These are phyloP conservation scores for Botia kubotai DNA, from an alignment of 2,797 vertebrate genomes.

Conservation along the genomic window DNA sequence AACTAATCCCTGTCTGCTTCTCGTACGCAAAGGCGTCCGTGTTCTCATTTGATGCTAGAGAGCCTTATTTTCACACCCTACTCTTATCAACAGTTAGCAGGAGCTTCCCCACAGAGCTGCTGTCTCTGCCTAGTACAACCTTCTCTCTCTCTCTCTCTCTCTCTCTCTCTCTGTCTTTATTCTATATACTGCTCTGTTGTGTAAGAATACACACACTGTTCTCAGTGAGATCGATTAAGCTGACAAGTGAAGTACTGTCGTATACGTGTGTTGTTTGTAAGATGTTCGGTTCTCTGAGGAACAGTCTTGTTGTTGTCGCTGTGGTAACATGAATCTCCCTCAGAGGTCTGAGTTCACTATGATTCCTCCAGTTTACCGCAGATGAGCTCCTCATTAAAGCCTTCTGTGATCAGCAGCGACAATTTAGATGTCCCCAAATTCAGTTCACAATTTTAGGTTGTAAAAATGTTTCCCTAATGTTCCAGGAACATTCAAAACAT, in stretches of 20 bases:
- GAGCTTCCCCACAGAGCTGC: constrained; percentile 72
- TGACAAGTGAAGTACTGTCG: constrained; percentile 34
- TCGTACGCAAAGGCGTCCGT: constrained; percentile 39
- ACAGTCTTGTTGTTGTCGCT: constrained; percentile 55
- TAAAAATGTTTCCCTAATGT: too few relatives aligned
- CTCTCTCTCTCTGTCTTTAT: constrained; percentile 40
- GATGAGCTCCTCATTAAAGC: constrained; percentile 44
- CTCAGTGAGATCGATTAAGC: constrained; percentile 37
- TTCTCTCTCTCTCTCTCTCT: constrained; percentile 7
- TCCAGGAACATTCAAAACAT: too few relatives aligned
- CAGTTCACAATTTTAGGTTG: too few relatives aligned
- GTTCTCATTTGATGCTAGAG: constrained; percentile 67
- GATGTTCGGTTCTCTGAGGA: constrained; percentile 40
- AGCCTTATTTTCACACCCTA: constrained; percentile 68
- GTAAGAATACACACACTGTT: constrained; percentile 23
- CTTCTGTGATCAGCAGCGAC: neutral
- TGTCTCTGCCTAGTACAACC: constrained; percentile 53
- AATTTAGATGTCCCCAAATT: neutral
- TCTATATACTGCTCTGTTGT: constrained; percentile 14
- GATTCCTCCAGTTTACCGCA: constrained; percentile 36
- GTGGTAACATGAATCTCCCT: constrained; percentile 67
- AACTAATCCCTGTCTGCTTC: constrained; percentile 26
- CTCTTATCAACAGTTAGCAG: constrained; percentile 81
- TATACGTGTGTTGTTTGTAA: constrained; percentile 9
- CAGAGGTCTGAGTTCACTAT: constrained; percentile 34